phyloP scores from a whole-genome alignment of 92 coral and sea anemone species.

The Zoanthus solanderi region DNA sequence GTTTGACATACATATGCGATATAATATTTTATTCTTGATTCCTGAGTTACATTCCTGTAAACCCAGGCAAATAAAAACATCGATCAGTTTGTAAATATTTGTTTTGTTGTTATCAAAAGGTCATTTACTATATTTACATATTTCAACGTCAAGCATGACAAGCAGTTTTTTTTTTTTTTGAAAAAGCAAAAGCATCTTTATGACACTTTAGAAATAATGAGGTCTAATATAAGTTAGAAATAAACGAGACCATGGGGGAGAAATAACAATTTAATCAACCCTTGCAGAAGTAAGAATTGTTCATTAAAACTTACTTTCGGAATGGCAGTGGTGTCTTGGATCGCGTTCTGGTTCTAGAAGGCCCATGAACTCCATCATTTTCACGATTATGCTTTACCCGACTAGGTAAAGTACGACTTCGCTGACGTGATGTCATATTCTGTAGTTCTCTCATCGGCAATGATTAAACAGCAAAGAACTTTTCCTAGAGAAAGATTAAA shows the following conservation, averaged over 20 bases:
- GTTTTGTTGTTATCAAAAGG: not conserved
- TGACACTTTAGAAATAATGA: not conserved
- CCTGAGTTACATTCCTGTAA: not conserved
- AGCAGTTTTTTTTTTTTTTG: not conserved
- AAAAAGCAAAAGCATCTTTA: not conserved
- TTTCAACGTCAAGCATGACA: not conserved
- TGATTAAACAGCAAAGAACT: not conserved
- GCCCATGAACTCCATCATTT: not conserved
- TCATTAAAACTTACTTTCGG: constrained; percentile 31
- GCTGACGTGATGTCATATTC: constrained; percentile 52
- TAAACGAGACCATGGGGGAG: not conserved
- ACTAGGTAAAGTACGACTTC: constrained; percentile 64
- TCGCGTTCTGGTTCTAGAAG: constrained; percentile 18
- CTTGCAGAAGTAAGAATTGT: not conserved
- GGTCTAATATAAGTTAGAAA: not conserved
- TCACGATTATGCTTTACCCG: constrained; percentile 48
- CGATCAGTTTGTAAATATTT: not conserved
- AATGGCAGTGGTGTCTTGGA: constrained; percentile 44
- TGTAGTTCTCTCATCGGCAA: constrained; percentile 44
- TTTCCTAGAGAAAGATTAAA: constrained; percentile 11
- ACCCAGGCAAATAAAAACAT: not conserved
- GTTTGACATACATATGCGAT: not conserved
- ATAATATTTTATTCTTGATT: not conserved
- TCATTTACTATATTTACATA: not conserved
- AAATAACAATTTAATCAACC: not conserved